Base-by-base conservation (phyloP, 2,888 invertebrate species). In the Sphaerophoria rueppellii region DNA sequence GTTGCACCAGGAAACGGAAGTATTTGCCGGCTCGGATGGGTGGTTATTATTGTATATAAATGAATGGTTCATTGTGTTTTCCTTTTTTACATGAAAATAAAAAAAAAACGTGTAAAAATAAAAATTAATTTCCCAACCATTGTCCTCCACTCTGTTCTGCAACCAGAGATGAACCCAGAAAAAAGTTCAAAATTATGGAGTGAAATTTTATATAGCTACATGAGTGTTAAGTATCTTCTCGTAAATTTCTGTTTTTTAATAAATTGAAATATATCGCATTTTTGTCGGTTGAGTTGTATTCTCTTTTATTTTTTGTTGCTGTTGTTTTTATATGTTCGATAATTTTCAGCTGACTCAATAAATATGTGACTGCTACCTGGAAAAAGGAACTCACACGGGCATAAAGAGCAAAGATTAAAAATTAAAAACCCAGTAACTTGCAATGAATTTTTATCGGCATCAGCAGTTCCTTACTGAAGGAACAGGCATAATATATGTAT, bases 171-270 rank as follows among this genome's bases (percentile, higher is more conserved):
- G 4, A 58, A 16, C 11, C 37, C 37, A 35, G 32, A 34, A 60
- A 11, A 11, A 65, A 7, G 34, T 54, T 37, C 14, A 37, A 58
- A 58, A 58, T 58, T 58, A 60, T 48, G 54, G 43, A 32, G 11
- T 14, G 60, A 75, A 67, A 72, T 61, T 72, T 67, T 57, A 71
- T 72, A 69, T 55, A 52, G 72, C 72, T 48, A 52, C 55, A 55
- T 50, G 58, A 75, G 83, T 82, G 83, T 76, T 76, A 83, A 83
- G 72, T 83, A 80, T 80, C 83, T 76, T 61, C 75, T 83, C 75
- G 80, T 83, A 80, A 43, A 76, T 50, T 80, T 75, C 60, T 72
- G 16, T 16, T 80, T 80, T 75, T 63, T 58, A 75, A 83, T 80
- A 76, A 76, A 75, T 79, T 67, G 55, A 79, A 75, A 72, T 43